Evolutionary conservation across 64 coral and sea anemone species (phyloP).

Genomic region (Actinia tenebrosa): DNA sequence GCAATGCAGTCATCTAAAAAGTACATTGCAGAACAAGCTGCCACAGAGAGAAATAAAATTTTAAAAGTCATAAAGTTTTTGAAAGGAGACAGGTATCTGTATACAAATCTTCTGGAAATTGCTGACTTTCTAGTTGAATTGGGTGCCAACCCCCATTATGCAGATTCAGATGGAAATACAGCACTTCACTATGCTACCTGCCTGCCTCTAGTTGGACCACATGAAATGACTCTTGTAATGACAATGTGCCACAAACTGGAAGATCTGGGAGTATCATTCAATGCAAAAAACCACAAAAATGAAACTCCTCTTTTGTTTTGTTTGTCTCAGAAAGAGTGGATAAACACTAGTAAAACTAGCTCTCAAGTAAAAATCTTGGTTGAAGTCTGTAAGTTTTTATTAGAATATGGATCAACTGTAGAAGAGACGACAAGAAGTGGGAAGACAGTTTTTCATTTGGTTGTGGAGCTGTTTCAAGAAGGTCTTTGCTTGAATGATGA

Average conservation of each 20-base stretch:
- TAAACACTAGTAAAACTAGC: neutral
- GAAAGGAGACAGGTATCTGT: too few species aligned
- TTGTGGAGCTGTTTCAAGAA: neutral
- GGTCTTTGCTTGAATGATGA: neutral
- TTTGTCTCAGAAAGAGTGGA: neutral
- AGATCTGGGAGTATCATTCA: neutral
- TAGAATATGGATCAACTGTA: neutral
- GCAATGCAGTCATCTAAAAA: neutral
- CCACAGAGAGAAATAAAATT: neutral
- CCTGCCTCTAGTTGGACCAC: neutral
- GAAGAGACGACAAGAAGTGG: neutral
- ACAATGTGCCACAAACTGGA: neutral
- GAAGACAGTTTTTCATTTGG: neutral
- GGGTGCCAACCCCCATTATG: neutral
- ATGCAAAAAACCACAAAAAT: slow-evolving; percentile 4
- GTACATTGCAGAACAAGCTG: neutral
- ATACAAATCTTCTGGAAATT: neutral
- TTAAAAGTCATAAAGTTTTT: too few species aligned
- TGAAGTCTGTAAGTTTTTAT: neutral
- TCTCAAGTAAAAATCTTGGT: neutral
- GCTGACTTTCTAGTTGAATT: neutral
- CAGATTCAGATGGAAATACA: slow-evolving; percentile 11
- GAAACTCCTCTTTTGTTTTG: slow-evolving; percentile 1
- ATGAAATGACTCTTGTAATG: neutral
- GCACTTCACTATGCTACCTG: slow-evolving; percentile 4